phyloP scores from a whole-genome alignment of 2,888 invertebrate species.

The Brachyptera putata region DNA sequence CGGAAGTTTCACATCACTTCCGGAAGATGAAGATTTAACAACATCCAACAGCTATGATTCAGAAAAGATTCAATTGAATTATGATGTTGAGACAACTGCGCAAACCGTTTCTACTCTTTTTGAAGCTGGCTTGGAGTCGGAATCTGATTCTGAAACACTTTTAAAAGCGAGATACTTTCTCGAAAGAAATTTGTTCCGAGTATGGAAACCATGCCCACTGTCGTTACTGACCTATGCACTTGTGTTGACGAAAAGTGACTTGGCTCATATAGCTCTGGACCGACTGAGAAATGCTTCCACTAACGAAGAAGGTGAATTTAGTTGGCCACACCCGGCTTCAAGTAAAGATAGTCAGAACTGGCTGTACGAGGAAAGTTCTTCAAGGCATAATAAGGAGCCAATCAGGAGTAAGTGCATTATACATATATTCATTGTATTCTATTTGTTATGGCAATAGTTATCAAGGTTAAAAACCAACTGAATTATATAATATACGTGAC shows the following conservation, averaged over 20 bases:
- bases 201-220: constrained; percentile 56
- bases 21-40: constrained; percentile 37
- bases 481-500: too few species aligned
- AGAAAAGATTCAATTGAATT: constrained; percentile 37
- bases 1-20: constrained; percentile 49
- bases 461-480: too few species aligned
- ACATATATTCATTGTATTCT: not conserved
- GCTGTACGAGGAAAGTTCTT: constrained; percentile 44
- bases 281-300: constrained; percentile 58
- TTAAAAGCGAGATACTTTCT: constrained; percentile 54
- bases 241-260: constrained; percentile 52
- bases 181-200: constrained; percentile 53
- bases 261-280: constrained; percentile 54
- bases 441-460: too few species aligned
- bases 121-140: constrained; percentile 53
- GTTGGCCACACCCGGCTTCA: constrained; percentile 56
- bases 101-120: constrained; percentile 56
- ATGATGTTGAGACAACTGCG: constrained; percentile 58
- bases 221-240: constrained; percentile 58
- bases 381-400: constrained; percentile 52
- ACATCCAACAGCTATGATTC: too few species aligned
- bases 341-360: constrained; percentile 59
- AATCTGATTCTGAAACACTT: constrained; percentile 52
- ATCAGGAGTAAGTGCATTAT: constrained; percentile 39
- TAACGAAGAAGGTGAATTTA: constrained; percentile 63